Evolutionary conservation across 2,888 invertebrate species (phyloP), one percentile per base, ranked within the genome.

Genomic region (Dorcus hopei): DNA sequence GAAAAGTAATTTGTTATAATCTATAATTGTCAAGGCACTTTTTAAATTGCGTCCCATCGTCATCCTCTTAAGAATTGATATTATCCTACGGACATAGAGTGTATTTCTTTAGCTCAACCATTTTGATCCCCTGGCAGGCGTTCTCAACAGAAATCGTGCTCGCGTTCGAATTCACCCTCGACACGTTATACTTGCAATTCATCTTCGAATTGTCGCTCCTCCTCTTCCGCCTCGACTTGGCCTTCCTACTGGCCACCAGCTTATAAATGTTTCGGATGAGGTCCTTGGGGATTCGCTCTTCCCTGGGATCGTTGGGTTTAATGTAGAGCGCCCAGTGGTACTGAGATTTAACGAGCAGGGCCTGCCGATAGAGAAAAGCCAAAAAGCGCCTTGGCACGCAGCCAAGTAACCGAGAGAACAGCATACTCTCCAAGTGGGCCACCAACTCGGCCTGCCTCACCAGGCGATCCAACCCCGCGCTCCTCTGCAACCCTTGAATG

Each of bases 361-460:
- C 92, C 23, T 88, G 88, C 66, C 85, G 85, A 60, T 91, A 85
- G 59, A 90, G 82, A 38, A 88, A 82, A 1, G 82, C 80, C 19
- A 91, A 79, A 11, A 91, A 72, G 59, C 84, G 85, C 38, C 80
- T 81, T 0, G 78, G 78, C 0, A 86, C 84, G 67, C 87, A 87
- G 3, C 86, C 83, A 40, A 92, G 73, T 40, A 92, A 73, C 5
- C 87, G 85, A 6, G 92, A 92, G 74, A 93, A 93, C 51, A 93
- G 81, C 82, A 93, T 87, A 65, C 89, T 88, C 75, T 93, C 93
- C 7, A 93, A 77, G 62, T 92, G 89, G 0, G 91, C 90, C 0
- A 93, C 90, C 41, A 93, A 75, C 68, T 92, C 89, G 0, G 92
- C 92, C 76, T 92, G 90, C 0, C 93, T 83, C 14, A 92, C 90